A percentile compares a stretch with the other conserved stretches of the same genome.
Conservation (phyloP, 2,797 vertebrate genomes). For the Steatocranus sp. region DNA sequence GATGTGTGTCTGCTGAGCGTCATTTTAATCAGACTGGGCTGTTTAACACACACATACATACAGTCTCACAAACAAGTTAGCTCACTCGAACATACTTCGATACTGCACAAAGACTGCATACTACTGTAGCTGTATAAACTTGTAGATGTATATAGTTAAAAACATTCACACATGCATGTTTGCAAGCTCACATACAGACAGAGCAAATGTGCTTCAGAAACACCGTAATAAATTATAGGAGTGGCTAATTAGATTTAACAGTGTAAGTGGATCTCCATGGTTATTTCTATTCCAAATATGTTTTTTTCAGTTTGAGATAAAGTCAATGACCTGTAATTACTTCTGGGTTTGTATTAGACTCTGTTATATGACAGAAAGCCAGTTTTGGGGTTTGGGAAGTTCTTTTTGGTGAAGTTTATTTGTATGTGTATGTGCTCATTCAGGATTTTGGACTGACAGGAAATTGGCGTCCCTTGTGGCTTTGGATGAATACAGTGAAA, state of each 20-base stretch:
- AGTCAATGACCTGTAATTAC: conserved; percentile 58
- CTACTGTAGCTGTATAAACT: background rate
- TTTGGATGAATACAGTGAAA: conserved; percentile 23
- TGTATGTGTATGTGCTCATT: background rate
- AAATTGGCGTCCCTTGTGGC: conserved; percentile 60
- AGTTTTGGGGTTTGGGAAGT: conserved; percentile 11
- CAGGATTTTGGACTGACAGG: conserved; percentile 56
- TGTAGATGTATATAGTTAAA: background rate
- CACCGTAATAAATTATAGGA: conserved; percentile 51
- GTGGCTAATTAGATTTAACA: conserved; percentile 61
- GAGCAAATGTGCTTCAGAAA: conserved; percentile 7
- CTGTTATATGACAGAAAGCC: conserved; percentile 28
- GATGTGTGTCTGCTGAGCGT: conserved; percentile 58
- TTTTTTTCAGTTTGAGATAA: conserved; percentile 36
- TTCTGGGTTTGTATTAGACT: conserved; percentile 47
- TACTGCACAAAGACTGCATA: background rate
- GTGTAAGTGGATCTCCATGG: conserved; percentile 50
- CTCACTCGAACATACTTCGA: background rate
- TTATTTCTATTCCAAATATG: conserved; percentile 40
- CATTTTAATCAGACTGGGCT: conserved; percentile 56
- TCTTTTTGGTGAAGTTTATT: conserved; percentile 8
- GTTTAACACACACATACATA: background rate
- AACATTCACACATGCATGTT: background rate
- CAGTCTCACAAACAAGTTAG: background rate
- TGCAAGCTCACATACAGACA: background rate